Evolutionary conservation across 2,113 vertebrate genomes (phyloP), one percentile per base, ranked within the genome.

Genomic region (Chroicocephalus ridibundus): DNA sequence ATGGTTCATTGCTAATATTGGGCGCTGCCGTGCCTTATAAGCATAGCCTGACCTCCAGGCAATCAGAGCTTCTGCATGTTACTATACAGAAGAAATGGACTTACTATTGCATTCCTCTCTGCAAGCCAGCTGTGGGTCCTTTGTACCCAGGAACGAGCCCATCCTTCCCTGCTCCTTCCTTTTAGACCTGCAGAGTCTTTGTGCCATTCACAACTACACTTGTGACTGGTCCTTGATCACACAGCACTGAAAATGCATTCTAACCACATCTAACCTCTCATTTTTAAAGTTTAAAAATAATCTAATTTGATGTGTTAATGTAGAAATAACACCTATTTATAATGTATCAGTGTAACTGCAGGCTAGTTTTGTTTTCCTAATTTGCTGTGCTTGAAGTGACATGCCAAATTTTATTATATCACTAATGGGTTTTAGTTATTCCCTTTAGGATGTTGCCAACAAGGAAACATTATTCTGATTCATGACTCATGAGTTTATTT

Each of bases 281-380:
- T 92, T 95, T 96, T 86, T 57, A 3, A 74, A 88, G 70, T 38
- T 55, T 75, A 6, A 46, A 69, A 89, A 38, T 81, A 91, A 85
- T 38, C 40, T 82, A 10, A 75, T 94, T 79, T 93, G 94, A 84
- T 95, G 54, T 92, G 77, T 83, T 93, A 94, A 87, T 65, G 80
- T 57, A 86, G 49, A 86, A 94, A 74, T 93, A 94, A 95, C 90
- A 89, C 93, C 71, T 85, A 90, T 93, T 88, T 74, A 95, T 95
- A 94, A 91, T 90, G 55, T 93, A 95, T 93, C 89, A 93, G 81
- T 81, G n/a, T 97, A 91, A 94, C 95, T 97, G 84, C 85, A 90
- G 96, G 96, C 91, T 95, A 97, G 91, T 74, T 93, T 88, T 96
- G 82, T 96, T 97, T 96, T 91, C 70, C 92, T 95, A 54, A 95